Conservation (phyloP, 2,888 invertebrate species). For the Molorchus minor region DNA sequence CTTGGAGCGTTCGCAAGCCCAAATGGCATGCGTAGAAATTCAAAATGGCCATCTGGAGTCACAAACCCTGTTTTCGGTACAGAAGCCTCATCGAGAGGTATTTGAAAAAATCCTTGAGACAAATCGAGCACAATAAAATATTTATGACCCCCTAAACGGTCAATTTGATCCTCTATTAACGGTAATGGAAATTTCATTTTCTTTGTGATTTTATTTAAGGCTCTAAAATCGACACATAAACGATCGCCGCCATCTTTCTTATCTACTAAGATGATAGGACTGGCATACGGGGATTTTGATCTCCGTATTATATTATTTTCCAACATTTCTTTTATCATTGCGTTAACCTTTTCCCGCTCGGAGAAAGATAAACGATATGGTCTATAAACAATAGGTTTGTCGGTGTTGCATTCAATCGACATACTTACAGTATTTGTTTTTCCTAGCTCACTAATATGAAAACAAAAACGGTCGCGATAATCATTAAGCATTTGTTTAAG, state of each 20-base stretch:
- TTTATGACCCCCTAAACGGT: conserved; percentile 5
- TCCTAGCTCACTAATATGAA: conserved; percentile 4
- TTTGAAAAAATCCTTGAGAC: neutral
- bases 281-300: conserved; percentile 7
- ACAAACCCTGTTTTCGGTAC: neutral
- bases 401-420: neutral
- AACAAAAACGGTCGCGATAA: conserved; percentile 4
- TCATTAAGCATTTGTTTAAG: conserved; percentile 1
- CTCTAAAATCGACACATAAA: conserved; percentile 16
- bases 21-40: neutral
- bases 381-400: conserved; percentile 10
- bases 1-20: neutral
- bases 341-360: conserved; percentile 5
- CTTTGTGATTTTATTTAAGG: conserved; percentile 19
- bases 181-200: conserved; percentile 6
- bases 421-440: conserved; percentile 1
- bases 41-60: neutral
- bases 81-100: neutral
- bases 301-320: conserved; percentile 5
- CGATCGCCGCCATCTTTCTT: conserved; percentile 5
- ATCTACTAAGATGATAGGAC: neutral
- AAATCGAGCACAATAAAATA: conserved; percentile 1
- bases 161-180: conserved; percentile 13
- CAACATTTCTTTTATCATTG: neutral
- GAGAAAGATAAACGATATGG: conserved; percentile 8